A percentile compares a stretch with the other conserved stretches of the same genome.
phyloP scores from a whole-genome alignment of 2,113 vertebrate species.

The Rutilus rutilus region DNA sequence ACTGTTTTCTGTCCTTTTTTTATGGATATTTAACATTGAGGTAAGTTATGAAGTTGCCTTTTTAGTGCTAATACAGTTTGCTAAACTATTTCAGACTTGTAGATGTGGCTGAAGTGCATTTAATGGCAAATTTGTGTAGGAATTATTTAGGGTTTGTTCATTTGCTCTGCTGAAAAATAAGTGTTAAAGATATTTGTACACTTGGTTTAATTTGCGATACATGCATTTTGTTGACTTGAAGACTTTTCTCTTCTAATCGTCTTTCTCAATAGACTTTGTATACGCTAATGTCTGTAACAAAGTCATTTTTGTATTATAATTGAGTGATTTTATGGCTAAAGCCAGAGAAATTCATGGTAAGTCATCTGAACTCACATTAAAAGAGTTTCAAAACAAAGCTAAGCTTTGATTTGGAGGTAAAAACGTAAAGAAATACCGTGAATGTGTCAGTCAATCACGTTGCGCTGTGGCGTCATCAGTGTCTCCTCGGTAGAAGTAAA shows the following conservation, averaged over 20 bases:
- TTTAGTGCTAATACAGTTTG: neutral
- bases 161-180: neutral
- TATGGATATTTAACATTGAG: constrained; percentile 26
- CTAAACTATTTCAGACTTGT: neutral
- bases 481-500: neutral
- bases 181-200: neutral
- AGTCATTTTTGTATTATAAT: neutral
- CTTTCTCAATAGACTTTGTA: neutral
- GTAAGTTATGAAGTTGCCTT: neutral
- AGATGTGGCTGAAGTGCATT: neutral
- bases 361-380: neutral
- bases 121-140: neutral
- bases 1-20: neutral
- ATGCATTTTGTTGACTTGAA: neutral
- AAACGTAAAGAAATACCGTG: neutral
- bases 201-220: neutral
- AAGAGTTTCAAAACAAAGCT: neutral
- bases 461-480: constrained; percentile 9
- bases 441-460: neutral
- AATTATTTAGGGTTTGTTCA: neutral
- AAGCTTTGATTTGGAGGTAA: neutral
- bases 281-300: neutral
- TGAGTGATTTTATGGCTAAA: too few species aligned
- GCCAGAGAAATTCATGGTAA: neutral
- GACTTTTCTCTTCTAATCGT: neutral